Conservation (phyloP, 2,797 vertebrate genomes). For the Dendrocincla tyrannina region DNA sequence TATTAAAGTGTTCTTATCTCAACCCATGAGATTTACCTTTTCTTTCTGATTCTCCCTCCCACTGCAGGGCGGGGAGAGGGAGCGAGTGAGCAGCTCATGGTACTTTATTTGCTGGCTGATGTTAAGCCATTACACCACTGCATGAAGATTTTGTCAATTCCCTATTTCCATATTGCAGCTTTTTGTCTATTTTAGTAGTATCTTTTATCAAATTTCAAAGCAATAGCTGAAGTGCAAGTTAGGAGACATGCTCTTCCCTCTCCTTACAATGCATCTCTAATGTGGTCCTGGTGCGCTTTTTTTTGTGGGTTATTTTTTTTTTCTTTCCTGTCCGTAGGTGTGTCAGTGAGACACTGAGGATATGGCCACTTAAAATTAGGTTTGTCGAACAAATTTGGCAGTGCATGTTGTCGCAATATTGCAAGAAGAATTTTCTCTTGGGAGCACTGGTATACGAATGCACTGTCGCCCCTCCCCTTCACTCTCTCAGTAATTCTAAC, state of each 20-base stretch:
- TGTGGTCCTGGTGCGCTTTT: not conserved
- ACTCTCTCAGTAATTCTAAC: not conserved
- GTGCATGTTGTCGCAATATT: not conserved
- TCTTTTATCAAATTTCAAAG: not conserved
- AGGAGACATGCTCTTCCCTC: not conserved
- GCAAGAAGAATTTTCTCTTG: not conserved
- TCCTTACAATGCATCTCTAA: not conserved
- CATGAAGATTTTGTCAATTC: not conserved
- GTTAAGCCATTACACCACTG: not conserved
- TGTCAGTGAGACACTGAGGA: not conserved
- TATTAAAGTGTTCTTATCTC: not conserved
- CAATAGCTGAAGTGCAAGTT: not conserved
- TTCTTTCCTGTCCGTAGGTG: not conserved
- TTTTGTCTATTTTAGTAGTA: not conserved
- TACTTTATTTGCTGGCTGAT: not conserved
- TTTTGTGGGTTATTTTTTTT: not conserved
- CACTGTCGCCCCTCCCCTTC: not conserved
- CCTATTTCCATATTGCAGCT: not conserved
- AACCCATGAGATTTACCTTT: not conserved
- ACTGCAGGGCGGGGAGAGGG: not conserved
- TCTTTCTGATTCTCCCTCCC: not conserved
- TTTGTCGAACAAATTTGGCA: not conserved
- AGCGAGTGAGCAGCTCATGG: not conserved
- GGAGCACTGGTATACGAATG: not conserved
- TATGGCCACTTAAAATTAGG: not conserved